Base-by-base conservation (phyloP, 2,113 vertebrate species). In the Ivindomyrus marchei region DNA sequence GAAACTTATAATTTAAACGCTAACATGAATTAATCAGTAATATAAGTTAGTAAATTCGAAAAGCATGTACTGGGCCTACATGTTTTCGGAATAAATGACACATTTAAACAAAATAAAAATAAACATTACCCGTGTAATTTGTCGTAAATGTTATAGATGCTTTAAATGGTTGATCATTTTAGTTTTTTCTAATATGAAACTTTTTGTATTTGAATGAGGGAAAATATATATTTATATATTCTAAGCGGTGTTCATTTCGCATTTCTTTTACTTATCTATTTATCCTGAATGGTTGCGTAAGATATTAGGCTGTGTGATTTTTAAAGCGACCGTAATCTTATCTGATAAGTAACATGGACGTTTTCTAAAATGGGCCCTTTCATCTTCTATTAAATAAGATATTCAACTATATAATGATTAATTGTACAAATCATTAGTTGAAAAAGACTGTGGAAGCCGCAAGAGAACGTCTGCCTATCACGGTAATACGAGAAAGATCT, bases 381-480 rank as follows among this genome's bases (percentile, higher is more conserved):
- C 74, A 94, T 89, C 45, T 49, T 24, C 9, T 24, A 27, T 85
- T 49, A 85, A 85, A 85, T 85, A 46, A 85, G 10, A 85, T 85
- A 85, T 49, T 87, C 4, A 31, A 3, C 13, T 53, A 21, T 58
- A 31, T 36, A 56, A 87, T 87, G 0, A 53, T 6, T 39, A 39
- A 24, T 36, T 58, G n/a, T 8, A 58, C 21, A 87, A 36, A 53
- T 2, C 11, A 21, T 31, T n/a, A 52, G 7, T 31, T n/a, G 86
- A 31, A 53, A 53, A 36, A 36, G 50, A 47, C 24, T 8, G 86
- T 31, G 86, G 52, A 53, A 50, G n/a, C 27, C 50, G 49, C 27
- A 94, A 92, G 90, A 92, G 91, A 91, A 94, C 93, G 95, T 93
- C 96, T 94, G 94, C 92, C 95, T 19, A 19, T 80, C 74, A 80